phyloP scores from a whole-genome alignment of 2,113 vertebrate genomes.

The Alligator mississippiensis region DNA sequence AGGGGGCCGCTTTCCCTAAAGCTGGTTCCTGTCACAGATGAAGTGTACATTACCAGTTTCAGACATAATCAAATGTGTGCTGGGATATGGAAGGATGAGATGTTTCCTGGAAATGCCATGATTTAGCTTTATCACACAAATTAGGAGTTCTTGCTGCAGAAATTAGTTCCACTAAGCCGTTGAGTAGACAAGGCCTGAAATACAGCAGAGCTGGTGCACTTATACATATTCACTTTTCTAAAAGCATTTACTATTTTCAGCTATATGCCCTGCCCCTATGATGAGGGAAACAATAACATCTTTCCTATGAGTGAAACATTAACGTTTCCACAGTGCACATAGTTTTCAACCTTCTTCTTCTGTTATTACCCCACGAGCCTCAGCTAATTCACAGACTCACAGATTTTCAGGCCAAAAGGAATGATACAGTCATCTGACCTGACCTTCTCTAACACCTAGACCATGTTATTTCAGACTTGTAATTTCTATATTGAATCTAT shows the following conservation, averaged over 20 bases:
- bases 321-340: neutral
- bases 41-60: fast-evolving
- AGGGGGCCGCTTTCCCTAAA: too few relatives aligned
- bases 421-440: neutral
- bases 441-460: neutral
- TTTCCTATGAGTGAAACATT: neutral
- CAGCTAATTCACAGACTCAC: fast-evolving
- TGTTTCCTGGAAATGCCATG: too few relatives aligned
- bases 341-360: neutral
- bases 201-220: neutral
- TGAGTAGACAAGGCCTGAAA: fast-evolving
- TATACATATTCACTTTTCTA: neutral
- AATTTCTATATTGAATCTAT: neutral
- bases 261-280: neutral
- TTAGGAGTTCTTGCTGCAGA: neutral
- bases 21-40: neutral
- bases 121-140: neutral
- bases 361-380: neutral
- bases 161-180: neutral
- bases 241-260: neutral
- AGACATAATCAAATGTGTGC: fast-evolving
- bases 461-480: neutral
- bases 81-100: neutral
- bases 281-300: neutral
- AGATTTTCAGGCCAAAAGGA: neutral